These are phyloP conservation scores for Gambusia affinis DNA, from an alignment of 2,113 vertebrate species.

Conservation along the genomic window DNA sequence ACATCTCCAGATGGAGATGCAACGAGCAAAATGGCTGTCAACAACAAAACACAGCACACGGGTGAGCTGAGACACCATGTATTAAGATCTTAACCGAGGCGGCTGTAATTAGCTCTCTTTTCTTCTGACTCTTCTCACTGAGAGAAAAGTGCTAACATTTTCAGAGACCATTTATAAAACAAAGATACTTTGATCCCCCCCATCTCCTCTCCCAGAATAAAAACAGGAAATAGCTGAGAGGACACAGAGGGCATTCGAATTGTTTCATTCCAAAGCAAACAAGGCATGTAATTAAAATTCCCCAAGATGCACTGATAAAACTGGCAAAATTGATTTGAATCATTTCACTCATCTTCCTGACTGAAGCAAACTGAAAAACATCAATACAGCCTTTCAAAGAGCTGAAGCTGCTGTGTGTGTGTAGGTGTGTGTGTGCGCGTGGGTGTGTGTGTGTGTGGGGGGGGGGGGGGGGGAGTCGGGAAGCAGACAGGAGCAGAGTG, in stretches of 20 bases:
- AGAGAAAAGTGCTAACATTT: slow-evolving; percentile 53
- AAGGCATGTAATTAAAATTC: slow-evolving; percentile 81
- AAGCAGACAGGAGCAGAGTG: slow-evolving; percentile 41
- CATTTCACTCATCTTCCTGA: slow-evolving; percentile 69
- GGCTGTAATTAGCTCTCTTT: slow-evolving; percentile 58
- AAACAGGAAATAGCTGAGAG: slow-evolving; percentile 54
- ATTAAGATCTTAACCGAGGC: slow-evolving; percentile 47
- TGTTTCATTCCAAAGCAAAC: slow-evolving; percentile 73
- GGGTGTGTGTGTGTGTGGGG: too few relatives aligned
- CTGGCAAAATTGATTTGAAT: slow-evolving; percentile 76
- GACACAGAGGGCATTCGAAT: slow-evolving; percentile 72
- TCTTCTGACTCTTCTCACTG: slow-evolving; percentile 47
- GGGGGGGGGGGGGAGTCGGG: slow-evolving; percentile 29
- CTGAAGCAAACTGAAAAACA: slow-evolving; percentile 64
- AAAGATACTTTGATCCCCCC: slow-evolving; percentile 62
- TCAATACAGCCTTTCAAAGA: slow-evolving; percentile 70
- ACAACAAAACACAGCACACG: slow-evolving; percentile 44
- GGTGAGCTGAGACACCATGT: slow-evolving; percentile 36
- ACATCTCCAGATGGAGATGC: slow-evolving; percentile 92
- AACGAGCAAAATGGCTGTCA: slow-evolving; percentile 93
- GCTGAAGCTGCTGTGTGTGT: slow-evolving; percentile 31
- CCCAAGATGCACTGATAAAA: slow-evolving; percentile 76
- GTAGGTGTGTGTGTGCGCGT: too few relatives aligned
- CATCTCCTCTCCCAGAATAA: slow-evolving; percentile 35
- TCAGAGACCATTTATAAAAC: slow-evolving; percentile 62